These are phyloP conservation scores for Chloroceryle inda DNA, from an alignment of 2,797 vertebrate species.

Conservation along the genomic window DNA sequence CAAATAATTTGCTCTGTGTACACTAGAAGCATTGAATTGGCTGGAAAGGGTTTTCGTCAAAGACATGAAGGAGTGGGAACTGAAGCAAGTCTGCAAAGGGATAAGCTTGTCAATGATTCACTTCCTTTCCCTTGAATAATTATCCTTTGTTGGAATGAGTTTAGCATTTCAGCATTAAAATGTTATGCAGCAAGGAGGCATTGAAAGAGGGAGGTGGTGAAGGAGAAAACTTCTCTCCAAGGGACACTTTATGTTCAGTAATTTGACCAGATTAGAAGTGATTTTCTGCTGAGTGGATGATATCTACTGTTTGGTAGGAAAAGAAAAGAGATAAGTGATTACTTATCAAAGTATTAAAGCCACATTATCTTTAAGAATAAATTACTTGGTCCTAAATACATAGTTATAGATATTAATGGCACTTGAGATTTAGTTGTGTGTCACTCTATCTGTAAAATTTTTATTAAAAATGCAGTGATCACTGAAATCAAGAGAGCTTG, in stretches of 20 bases:
- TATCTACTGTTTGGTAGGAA: neutral
- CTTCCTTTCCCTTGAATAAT: neutral
- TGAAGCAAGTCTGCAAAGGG: neutral
- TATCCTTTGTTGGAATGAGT: neutral
- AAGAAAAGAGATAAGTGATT: neutral
- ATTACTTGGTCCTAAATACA: neutral
- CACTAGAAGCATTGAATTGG: neutral
- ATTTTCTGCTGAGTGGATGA: neutral
- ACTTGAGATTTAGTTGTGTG: neutral
- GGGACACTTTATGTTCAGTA: neutral
- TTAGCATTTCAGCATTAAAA: neutral
- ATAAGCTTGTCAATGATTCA: neutral
- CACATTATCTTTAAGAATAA: neutral
- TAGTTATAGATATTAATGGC: neutral
- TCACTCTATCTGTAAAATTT: neutral
- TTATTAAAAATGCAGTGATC: neutral
- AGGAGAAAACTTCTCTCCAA: neutral
- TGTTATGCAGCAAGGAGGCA: neutral
- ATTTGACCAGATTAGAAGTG: neutral
- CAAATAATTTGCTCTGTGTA: neutral
- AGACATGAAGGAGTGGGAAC: rapidly evolving
- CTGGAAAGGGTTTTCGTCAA: neutral
- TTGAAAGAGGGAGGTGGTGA: neutral
- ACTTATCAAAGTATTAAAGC: neutral
- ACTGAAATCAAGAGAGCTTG: neutral